Conservation (phyloP, 2,888 invertebrate genomes). For the Diaphora mendica region DNA sequence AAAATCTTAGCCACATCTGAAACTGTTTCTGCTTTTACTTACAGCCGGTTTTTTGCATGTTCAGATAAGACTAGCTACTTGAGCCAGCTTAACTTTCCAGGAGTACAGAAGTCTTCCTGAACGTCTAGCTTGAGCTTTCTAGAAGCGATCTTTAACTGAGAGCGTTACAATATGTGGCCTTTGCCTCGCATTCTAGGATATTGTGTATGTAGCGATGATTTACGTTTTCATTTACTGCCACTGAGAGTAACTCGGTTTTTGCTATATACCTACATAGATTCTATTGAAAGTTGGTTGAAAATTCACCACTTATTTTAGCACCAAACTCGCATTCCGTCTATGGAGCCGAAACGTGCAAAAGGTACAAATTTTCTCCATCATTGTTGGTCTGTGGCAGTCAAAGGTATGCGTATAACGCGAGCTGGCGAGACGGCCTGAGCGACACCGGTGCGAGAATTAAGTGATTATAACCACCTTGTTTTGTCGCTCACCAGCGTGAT, state of each 20-base stretch:
- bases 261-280: neutral
- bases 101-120: too few relatives aligned
- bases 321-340: constrained; percentile 25
- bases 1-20: too few relatives aligned
- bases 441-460: constrained; percentile 52
- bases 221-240: too few relatives aligned
- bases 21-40: neutral
- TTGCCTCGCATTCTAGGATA: too few relatives aligned
- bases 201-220: too few relatives aligned
- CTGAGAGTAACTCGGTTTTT: too few relatives aligned
- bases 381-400: constrained; percentile 14
- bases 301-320: constrained; percentile 16
- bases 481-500: constrained; percentile 44
- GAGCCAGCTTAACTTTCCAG: too few relatives aligned
- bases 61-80: neutral
- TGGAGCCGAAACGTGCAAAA: constrained; percentile 24
- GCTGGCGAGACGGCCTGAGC: constrained; percentile 13
- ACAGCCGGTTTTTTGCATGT: neutral
- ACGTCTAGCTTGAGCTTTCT: too few relatives aligned
- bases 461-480: constrained; percentile 54
- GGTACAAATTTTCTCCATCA: constrained; percentile 34
- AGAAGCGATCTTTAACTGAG: too few relatives aligned
- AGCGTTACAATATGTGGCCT: too few relatives aligned
- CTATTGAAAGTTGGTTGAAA: neutral
- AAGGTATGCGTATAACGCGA: constrained; percentile 36